Conservation (phyloP, 2,888 invertebrate species). For the Dromius quadrimaculatus region DNA sequence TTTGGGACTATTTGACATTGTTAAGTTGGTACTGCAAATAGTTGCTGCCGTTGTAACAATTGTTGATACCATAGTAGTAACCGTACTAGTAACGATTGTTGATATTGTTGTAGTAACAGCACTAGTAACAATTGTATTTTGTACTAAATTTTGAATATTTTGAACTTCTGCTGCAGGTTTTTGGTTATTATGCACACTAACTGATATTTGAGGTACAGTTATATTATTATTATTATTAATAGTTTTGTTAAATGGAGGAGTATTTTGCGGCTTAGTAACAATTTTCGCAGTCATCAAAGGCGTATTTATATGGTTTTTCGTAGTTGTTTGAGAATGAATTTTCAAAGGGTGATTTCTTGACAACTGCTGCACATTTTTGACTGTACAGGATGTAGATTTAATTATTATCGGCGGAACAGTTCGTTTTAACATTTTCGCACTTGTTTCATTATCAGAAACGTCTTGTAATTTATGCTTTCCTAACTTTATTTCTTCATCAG, state of each 20-base stretch:
- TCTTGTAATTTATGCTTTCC: slow-evolving; percentile 55
- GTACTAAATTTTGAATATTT: slow-evolving; percentile 50
- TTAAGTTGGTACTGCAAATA: background rate
- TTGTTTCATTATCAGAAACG: slow-evolving; percentile 55
- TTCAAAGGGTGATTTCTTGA: slow-evolving; percentile 64
- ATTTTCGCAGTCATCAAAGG: slow-evolving; percentile 6
- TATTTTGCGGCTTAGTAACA: background rate
- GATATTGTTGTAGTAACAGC: background rate
- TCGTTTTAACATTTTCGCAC: slow-evolving; percentile 61
- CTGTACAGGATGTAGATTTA: slow-evolving; percentile 14
- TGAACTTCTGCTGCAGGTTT: slow-evolving; percentile 10
- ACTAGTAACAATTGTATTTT: background rate
- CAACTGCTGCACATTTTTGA: slow-evolving; percentile 61
- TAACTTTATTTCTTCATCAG: slow-evolving; percentile 29
- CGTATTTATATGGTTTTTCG: slow-evolving; percentile 24
- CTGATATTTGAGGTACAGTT: slow-evolving; percentile 7
- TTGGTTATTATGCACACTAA: slow-evolving; percentile 27
- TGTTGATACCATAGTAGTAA: background rate
- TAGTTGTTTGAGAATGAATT: slow-evolving; percentile 59
- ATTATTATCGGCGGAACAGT: slow-evolving; percentile 50
- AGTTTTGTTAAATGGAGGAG: slow-evolving; percentile 5
- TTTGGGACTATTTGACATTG: slow-evolving; percentile 22
- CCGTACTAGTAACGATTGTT: background rate
- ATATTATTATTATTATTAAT: slow-evolving; percentile 35
- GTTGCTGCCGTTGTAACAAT: background rate